phyloP scores from a whole-genome alignment of 2,113 vertebrate species.

The Callocephalon fimbriatum region DNA sequence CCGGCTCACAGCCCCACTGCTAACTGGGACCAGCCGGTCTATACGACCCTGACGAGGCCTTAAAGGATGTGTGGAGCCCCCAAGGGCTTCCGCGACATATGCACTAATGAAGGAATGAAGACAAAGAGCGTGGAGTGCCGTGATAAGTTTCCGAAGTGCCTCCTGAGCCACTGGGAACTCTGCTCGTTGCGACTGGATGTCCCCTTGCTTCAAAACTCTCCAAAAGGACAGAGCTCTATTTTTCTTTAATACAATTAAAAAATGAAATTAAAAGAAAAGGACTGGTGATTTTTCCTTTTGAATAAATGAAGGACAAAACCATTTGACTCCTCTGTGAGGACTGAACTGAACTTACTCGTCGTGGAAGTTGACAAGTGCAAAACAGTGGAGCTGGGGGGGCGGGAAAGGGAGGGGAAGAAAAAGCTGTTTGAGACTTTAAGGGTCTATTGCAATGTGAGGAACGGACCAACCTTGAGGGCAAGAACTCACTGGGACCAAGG shows the following conservation, averaged over 20 bases:
- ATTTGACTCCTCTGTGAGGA: conserved; percentile 82
- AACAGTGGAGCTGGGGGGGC: neutral
- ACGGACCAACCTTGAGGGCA: conserved; percentile 68
- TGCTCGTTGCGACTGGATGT: neutral
- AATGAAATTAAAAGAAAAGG: neutral
- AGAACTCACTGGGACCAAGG: conserved; percentile 51
- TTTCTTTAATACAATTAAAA: neutral
- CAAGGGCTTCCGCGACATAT: conserved; percentile 60
- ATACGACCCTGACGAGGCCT: conserved; percentile 93
- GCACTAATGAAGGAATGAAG: conserved; percentile 77
- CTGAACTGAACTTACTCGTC: neutral
- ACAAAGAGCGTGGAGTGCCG: conserved; percentile 11
- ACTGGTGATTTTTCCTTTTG: neutral
- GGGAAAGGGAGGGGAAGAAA: neutral
- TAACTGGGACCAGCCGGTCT: conserved; percentile 97
- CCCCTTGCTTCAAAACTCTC: conserved; percentile 33
- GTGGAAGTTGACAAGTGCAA: neutral
- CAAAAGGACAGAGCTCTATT: conserved; percentile 31
- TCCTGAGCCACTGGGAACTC: conserved; percentile 80
- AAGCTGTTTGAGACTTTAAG: neutral
- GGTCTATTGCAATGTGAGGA: conserved; percentile 59
- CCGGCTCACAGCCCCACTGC: conserved; percentile 90
- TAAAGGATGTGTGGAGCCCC: conserved; percentile 52
- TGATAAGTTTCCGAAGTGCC: conserved; percentile 83
- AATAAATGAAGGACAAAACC: conserved; percentile 69